These are phyloP conservation scores for Ictalurus punctatus DNA, from an alignment of 2,113 vertebrate species.

Conservation along the genomic window DNA sequence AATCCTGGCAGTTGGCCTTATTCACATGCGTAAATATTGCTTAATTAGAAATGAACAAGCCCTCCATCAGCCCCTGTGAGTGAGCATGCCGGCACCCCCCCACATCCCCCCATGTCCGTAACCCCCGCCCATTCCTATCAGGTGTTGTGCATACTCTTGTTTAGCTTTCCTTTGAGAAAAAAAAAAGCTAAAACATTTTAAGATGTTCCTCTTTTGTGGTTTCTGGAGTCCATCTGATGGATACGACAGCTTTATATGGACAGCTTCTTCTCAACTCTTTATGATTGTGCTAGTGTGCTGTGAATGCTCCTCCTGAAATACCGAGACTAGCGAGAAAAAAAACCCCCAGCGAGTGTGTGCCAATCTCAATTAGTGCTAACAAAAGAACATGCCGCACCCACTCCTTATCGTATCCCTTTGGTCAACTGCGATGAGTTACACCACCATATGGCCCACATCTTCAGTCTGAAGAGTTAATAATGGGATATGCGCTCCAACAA, in stretches of 20 bases:
- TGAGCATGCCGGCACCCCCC: conserved; percentile 5
- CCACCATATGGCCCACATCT: conserved; percentile 57
- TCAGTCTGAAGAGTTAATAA: conserved; percentile 50
- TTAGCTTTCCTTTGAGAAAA: conserved; percentile 12
- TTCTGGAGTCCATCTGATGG: background rate
- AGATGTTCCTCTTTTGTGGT: background rate
- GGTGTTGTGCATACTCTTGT: conserved; percentile 47
- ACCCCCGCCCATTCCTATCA: conserved; percentile 33
- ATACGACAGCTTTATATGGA: background rate
- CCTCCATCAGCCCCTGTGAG: conserved; percentile 47
- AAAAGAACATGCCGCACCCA: conserved; percentile 50
- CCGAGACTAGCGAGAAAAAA: conserved; percentile 9
- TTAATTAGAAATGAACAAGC: conserved; percentile 62
- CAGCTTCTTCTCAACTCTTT: background rate
- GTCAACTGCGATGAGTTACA: conserved; percentile 56
- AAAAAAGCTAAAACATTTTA: conserved; percentile 28
- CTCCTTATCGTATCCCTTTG: conserved; percentile 40
- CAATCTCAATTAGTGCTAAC: conserved; percentile 47
- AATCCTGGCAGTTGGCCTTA: conserved; percentile 64
- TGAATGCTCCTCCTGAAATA: conserved; percentile 23
- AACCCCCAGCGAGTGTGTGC: background rate
- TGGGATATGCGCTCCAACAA: conserved; percentile 46
- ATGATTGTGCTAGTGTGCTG: background rate
- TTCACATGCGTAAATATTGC: conserved; percentile 67
- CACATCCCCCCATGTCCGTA: too few relatives aligned